Evolutionary conservation across 2,797 vertebrate species (phyloP).

Genomic region (Schizopygopsis malacanthus): DNA sequence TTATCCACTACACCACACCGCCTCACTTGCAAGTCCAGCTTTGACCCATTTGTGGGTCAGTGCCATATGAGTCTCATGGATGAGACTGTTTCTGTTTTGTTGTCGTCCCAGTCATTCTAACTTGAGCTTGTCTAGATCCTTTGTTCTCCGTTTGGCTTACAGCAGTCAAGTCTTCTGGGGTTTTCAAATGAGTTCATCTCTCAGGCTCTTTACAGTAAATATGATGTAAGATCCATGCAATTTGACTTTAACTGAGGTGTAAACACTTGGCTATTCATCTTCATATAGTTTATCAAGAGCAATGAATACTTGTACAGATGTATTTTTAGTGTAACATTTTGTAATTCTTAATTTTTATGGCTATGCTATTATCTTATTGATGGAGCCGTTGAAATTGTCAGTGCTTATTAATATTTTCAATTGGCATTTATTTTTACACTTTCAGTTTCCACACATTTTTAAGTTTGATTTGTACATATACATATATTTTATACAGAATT

Average conservation of each 20-base stretch:
- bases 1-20: not conserved
- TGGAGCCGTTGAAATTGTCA: not conserved
- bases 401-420: not conserved
- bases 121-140: slow-evolving; percentile 16
- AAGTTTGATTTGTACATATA: not conserved
- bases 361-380: not conserved
- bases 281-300: not conserved
- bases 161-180: slow-evolving; percentile 15
- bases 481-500: too few relatives aligned
- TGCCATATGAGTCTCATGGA: not conserved
- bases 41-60: not conserved
- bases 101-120: not conserved
- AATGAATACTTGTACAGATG: not conserved
- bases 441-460: too few relatives aligned
- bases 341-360: not conserved
- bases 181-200: slow-evolving; percentile 14
- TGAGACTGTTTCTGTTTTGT: not conserved
- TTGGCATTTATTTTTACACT: not conserved
- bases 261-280: not conserved
- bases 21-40: not conserved
- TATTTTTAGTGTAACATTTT: not conserved
- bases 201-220: slow-evolving; percentile 6
- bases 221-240: slow-evolving; percentile 17
- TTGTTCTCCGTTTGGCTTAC: slow-evolving; percentile 30
- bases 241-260: slow-evolving; percentile 2